Percentiles rank a stretch among this genome's conserved stretches.
Conservation (phyloP, 2,113 vertebrate species). For the Callocephalon fimbriatum region DNA sequence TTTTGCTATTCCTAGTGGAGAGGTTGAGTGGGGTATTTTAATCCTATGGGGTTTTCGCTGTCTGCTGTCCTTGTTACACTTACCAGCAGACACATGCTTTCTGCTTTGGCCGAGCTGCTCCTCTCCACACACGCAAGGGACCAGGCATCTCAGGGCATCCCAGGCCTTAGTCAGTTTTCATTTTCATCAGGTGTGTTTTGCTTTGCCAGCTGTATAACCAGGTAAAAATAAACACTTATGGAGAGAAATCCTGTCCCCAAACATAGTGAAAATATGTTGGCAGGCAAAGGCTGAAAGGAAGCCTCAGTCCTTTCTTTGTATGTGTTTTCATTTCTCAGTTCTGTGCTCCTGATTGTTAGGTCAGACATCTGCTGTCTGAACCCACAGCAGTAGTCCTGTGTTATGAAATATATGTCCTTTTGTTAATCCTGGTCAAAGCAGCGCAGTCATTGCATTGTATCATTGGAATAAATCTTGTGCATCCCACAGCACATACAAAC, state of each 20-base stretch:
- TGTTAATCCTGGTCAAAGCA: not conserved
- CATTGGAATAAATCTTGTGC: not conserved
- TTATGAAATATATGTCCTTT: not conserved
- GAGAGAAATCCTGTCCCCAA: not conserved
- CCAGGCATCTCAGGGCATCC: not conserved
- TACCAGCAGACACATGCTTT: not conserved
- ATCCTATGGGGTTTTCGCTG: not conserved
- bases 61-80: not conserved
- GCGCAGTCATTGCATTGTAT: not conserved
- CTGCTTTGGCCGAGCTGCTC: not conserved
- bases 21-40: not conserved
- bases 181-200: not conserved
- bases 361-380: not conserved
- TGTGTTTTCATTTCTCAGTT: not conserved
- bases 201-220: conserved; percentile 8
- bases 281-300: not conserved
- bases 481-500: not conserved
- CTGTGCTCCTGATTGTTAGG: not conserved
- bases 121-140: not conserved
- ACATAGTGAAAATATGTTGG: not conserved
- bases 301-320: not conserved
- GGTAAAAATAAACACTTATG: not conserved
- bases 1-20: not conserved
- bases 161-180: not conserved
- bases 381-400: not conserved